Evolutionary conservation across 1,140 invertebrate genomes (phyloP).

Genomic region (Drosophila arizonae): DNA sequence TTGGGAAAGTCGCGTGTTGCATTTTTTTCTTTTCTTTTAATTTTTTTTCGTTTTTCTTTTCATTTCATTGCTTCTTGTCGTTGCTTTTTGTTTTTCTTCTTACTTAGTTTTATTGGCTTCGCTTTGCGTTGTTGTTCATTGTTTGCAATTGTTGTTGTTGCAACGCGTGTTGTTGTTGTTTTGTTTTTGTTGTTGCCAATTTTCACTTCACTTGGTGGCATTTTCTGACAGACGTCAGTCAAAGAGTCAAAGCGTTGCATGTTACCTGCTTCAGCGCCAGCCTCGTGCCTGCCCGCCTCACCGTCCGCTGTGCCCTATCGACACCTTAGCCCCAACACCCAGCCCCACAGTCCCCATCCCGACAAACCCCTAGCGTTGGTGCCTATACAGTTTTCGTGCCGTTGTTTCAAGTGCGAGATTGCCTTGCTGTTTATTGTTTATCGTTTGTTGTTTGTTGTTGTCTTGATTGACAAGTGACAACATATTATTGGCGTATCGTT

Average conservation of each 20-base stretch:
- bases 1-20: conserved; percentile 79
- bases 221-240: conserved; percentile 79
- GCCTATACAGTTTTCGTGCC: conserved; percentile 28
- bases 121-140: conserved; percentile 34
- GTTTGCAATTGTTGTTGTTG: conserved; percentile 40
- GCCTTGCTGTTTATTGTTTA: conserved; percentile 29
- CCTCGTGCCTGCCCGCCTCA: conserved; percentile 5
- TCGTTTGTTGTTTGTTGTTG: conserved; percentile 56
- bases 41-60: conserved; percentile 27
- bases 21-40: conserved; percentile 17
- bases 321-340: not conserved
- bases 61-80: conserved; percentile 26
- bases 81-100: conserved; percentile 40
- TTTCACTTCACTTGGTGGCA: conserved; percentile 77
- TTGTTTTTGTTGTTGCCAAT: conserved; percentile 57
- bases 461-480: conserved; percentile 79
- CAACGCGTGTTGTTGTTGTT: not conserved
- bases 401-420: conserved; percentile 64
- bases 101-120: conserved; percentile 56
- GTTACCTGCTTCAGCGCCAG: conserved; percentile 23
- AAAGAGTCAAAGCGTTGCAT: conserved; percentile 66
- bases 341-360: not conserved
- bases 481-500: conserved; percentile 80
- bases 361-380: conserved; percentile 6
- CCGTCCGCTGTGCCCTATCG: not conserved